Percentiles rank a stretch among this genome's conserved stretches.
Evolutionary conservation across 2,113 vertebrate species (phyloP).

Genomic region (Stegastes partitus): DNA sequence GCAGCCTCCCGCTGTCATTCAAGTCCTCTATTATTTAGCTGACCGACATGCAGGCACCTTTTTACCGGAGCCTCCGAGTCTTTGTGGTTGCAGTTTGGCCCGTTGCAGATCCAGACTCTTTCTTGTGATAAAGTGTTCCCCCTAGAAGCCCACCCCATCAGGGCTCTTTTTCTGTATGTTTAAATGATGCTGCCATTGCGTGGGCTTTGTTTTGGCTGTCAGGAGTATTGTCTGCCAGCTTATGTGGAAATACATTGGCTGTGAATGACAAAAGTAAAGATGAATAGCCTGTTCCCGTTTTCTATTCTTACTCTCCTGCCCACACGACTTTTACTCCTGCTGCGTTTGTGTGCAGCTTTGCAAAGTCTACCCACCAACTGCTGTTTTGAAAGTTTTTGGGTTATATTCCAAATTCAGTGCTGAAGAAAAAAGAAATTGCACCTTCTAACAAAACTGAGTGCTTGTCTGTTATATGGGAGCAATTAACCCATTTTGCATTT

Average conservation of each 20-base stretch:
- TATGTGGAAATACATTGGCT: constrained; percentile 64
- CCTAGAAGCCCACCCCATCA: constrained; percentile 26
- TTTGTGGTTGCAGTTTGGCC: constrained; percentile 35
- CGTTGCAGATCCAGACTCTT: constrained; percentile 9
- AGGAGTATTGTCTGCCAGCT: constrained; percentile 63
- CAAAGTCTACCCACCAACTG: constrained; percentile 30
- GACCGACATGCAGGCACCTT: constrained; percentile 39
- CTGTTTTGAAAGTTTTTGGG: constrained; percentile 48
- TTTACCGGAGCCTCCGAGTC: constrained; percentile 22
- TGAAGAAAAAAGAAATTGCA: constrained; percentile 5
- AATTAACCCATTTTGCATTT: not conserved
- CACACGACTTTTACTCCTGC: constrained; percentile 52
- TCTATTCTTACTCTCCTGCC: constrained; percentile 57
- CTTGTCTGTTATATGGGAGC: not conserved
- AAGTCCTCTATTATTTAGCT: constrained; percentile 46
- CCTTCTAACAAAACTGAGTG: not conserved
- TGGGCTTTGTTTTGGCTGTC: constrained; percentile 70
- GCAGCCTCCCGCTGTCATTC: constrained; percentile 46
- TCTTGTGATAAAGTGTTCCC: constrained; percentile 46
- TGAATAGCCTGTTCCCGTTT: constrained; percentile 63
- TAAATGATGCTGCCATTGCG: constrained; percentile 49
- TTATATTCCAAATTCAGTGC: constrained; percentile 10
- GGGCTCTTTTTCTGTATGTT: constrained; percentile 44
- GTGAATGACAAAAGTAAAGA: constrained; percentile 59
- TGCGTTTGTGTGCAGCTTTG: constrained; percentile 40